Evolutionary conservation across 2,797 vertebrate species (phyloP).

Genomic region (Molossus alvarezi): DNA sequence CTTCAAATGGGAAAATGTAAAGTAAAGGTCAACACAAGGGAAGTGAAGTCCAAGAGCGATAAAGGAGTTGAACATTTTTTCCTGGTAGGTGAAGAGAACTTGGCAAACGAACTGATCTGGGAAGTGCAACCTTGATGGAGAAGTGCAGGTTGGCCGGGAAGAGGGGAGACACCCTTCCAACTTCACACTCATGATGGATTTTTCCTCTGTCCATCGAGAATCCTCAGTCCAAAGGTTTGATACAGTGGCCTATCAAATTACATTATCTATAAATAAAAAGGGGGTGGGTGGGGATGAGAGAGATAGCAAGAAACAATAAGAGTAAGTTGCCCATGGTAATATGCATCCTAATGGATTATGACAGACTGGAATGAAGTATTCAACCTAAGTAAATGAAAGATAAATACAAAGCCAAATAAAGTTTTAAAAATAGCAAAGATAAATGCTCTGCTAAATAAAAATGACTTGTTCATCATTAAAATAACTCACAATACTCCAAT

Average conservation of each 20-base stretch:
- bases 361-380: background rate
- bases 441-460: constrained; percentile 16
- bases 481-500: background rate
- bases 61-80: background rate
- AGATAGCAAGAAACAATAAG: background rate
- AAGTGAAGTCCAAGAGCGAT: background rate
- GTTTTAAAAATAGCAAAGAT: background rate
- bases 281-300: background rate
- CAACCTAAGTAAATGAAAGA: constrained; percentile 15
- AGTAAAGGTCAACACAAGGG: background rate
- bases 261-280: background rate
- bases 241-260: background rate
- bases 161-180: rapidly evolving
- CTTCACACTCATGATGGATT: background rate
- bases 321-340: background rate
- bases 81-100: background rate
- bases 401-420: constrained; percentile 42
- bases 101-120: background rate
- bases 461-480: constrained; percentile 26
- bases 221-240: background rate
- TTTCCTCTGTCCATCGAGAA: background rate
- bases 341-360: background rate
- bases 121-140: background rate
- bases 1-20: constrained; percentile 39
- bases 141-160: rapidly evolving